Evolutionary conservation across 2,113 vertebrate species (phyloP), one percentile per base, ranked within the genome.

Genomic region (Todiramphus chloris): DNA sequence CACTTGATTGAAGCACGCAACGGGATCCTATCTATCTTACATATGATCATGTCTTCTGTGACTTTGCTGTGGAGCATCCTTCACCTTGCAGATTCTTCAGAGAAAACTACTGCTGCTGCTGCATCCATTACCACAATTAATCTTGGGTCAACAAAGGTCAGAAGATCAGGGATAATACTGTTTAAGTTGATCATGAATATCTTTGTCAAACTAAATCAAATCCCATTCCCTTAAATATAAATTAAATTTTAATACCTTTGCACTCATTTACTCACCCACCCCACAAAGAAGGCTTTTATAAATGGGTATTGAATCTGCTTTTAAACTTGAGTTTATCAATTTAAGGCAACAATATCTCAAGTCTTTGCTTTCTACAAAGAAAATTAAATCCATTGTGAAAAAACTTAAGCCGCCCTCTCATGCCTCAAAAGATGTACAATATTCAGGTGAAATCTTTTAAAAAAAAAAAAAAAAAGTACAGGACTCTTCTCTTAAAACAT

Each of bases 1-100:
- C 99, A 99, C 96, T 97, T 99, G 89, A 96, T 99, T 25, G 99
- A 99, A 97, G 99, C 99, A 24, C 99, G 99, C 50, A 99, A 98
- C 67, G 99, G 99, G 28, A 99, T 99, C 93, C 98, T 99, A 5
- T 99, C 99, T 30, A 99, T 99, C 92, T 98, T 99, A 79, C 99
- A 99, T 94, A 99, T 99, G 97, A 99, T 99, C 95, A 99, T 99
- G 99, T 99, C 99, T 11, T 99, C 99, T 2, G 99, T 99, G 96
- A 99, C 99, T 4, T 95, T 99, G 87, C 98, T 99, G 43, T 99
- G 99, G 99, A 99, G 99, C 70, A 96, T 99, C 50, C 98, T 99
- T 66, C 98, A 99, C 83, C 98, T 99, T 93, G 99, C 98, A 13
- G 99, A 99, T 96, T 98, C 96, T 96, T 99, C 99, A 0, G 99